Evolutionary conservation across 2,888 invertebrate genomes (phyloP).

Genomic region (Unio delphinus): DNA sequence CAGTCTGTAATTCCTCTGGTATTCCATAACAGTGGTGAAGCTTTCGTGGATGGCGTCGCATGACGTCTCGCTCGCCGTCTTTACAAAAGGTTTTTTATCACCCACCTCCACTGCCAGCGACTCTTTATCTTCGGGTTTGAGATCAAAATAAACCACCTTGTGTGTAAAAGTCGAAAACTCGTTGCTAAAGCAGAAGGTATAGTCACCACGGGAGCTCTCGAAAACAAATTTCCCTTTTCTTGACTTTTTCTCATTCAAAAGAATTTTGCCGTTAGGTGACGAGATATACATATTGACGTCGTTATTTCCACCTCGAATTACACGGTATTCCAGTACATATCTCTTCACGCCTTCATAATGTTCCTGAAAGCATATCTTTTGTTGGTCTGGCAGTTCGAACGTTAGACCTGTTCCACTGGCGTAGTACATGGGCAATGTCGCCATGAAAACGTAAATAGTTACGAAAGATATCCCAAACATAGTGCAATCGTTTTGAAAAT

Average conservation of each 20-base stretch:
- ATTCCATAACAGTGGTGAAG: conserved; percentile 46
- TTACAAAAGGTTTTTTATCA: conserved; percentile 38
- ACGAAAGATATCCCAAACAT: too few relatives aligned
- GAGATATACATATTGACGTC: conserved; percentile 63
- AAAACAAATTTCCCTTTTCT: conserved; percentile 50
- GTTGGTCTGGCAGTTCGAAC: conserved; percentile 62
- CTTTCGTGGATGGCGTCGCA: conserved; percentile 55
- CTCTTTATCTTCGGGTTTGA: conserved; percentile 52
- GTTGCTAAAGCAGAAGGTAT: conserved; percentile 63
- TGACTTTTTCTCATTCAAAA: conserved; percentile 54
- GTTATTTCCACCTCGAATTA: conserved; percentile 63
- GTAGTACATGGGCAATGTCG: conserved; percentile 11
- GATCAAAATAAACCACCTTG: conserved; percentile 61
- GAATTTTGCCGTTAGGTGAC: conserved; percentile 62
- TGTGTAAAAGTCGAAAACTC: conserved; percentile 65
- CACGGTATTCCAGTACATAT: conserved; percentile 60
- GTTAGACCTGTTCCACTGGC: conserved; percentile 42
- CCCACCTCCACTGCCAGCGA: conserved; percentile 58
- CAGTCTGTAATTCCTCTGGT: conserved; percentile 58
- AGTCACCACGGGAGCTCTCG: conserved; percentile 63
- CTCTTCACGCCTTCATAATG: conserved; percentile 49
- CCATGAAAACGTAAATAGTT: background rate
- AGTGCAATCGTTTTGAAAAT: too few relatives aligned
- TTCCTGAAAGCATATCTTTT: conserved; percentile 61
- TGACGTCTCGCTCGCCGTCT: conserved; percentile 43